Evolutionary conservation across 2,888 invertebrate species (phyloP), one percentile per base, ranked within the genome.

Genomic region (Pammene aurita): DNA sequence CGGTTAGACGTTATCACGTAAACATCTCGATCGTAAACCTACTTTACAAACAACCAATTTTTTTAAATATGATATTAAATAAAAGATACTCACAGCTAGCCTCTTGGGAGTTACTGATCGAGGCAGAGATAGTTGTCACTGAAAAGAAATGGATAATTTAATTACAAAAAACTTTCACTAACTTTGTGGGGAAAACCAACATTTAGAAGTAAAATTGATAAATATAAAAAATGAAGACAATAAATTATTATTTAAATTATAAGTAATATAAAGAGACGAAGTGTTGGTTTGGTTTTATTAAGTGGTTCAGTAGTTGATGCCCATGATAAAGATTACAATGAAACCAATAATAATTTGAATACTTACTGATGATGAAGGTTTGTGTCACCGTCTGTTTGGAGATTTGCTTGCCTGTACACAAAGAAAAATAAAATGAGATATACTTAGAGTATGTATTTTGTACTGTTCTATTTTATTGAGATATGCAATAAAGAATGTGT

Each of bases 1-100:
- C n/a, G n/a, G n/a, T n/a, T n/a, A n/a, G n/a, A n/a, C n/a, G n/a
- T n/a, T n/a, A n/a, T n/a, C n/a, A n/a, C n/a, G n/a, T n/a, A n/a
- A n/a, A n/a, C n/a, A n/a, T n/a, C n/a, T n/a, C n/a, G n/a, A n/a
- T n/a, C n/a, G n/a, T n/a, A n/a, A n/a, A n/a, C n/a, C n/a, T n/a
- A n/a, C n/a, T n/a, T n/a, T n/a, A n/a, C n/a, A n/a, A n/a, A n/a
- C n/a, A n/a, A n/a, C n/a, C n/a, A n/a, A n/a, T n/a, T n/a, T n/a
- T n/a, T n/a, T n/a, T n/a, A n/a, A n/a, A n/a, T n/a, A n/a, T n/a
- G n/a, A n/a, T n/a, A n/a, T n/a, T n/a, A n/a, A n/a, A n/a, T n/a
- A n/a, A n/a, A n/a, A n/a, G n/a, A n/a, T 57, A 58, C 66, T 66
- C 13, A 66, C 66, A 58, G 34, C 58, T 13, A 7, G 5, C 34